phyloP scores from a whole-genome alignment of 2,888 invertebrate species.

The Luperina nickerlii region DNA sequence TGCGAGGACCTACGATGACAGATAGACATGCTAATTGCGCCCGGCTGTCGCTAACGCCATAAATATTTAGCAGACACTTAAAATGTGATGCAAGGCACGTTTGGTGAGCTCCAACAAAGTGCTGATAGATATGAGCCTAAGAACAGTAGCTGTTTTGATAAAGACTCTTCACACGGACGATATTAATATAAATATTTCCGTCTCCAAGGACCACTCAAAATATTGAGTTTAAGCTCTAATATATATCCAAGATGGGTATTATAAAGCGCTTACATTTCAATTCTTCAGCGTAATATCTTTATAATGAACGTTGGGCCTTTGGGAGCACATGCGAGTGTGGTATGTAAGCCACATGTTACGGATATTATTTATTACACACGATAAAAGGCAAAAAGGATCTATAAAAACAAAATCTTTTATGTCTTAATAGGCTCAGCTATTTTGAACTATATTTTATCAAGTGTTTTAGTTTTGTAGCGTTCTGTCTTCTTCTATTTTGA shows the following conservation, averaged over 20 bases:
- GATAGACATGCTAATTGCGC: conserved; percentile 72
- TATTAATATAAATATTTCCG: conserved; percentile 8
- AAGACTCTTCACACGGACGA: neutral
- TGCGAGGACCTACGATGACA: conserved; percentile 63
- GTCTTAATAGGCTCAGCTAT: conserved; percentile 11
- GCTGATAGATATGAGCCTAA: conserved; percentile 40
- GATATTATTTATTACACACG: conserved; percentile 55
- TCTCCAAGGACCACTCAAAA: conserved; percentile 24
- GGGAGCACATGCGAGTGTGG: conserved; percentile 56
- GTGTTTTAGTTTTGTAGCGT: conserved; percentile 7
- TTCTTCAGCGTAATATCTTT: conserved; percentile 57
- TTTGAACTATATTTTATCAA: conserved; percentile 22
- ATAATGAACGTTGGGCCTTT: conserved; percentile 45
- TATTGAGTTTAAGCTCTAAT: conserved; percentile 15
- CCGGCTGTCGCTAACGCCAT: conserved; percentile 64
- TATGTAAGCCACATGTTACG: conserved; percentile 52
- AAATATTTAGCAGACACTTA: conserved; percentile 69
- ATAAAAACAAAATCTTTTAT: conserved; percentile 43
- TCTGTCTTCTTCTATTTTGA: neutral
- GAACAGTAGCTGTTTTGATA: conserved; percentile 34
- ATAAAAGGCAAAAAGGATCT: conserved; percentile 52
- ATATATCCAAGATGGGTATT: conserved; percentile 38
- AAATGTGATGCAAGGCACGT: conserved; percentile 58
- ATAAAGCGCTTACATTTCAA: conserved; percentile 44
- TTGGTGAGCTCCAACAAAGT: conserved; percentile 37